Evolutionary conservation across 1,140 invertebrate species (phyloP).

Genomic region (Oppia nitens): DNA sequence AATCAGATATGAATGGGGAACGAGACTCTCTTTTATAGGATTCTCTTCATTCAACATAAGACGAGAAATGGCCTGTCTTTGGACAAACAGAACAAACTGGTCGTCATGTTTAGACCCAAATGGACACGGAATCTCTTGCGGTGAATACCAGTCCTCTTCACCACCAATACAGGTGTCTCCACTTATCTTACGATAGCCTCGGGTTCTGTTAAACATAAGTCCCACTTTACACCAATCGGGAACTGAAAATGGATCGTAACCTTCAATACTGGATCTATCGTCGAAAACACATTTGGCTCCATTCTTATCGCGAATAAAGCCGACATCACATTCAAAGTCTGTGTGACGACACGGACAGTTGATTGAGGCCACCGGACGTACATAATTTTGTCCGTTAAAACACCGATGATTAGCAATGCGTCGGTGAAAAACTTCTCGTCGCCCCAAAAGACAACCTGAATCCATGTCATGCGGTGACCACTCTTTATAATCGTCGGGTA

Average conservation of each 20-base stretch:
- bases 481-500: slow-evolving; percentile 57
- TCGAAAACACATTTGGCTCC: slow-evolving; percentile 1
- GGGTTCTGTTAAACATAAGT: slow-evolving; percentile 43
- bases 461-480: slow-evolving; percentile 48
- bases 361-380: slow-evolving; percentile 44
- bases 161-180: slow-evolving; percentile 59
- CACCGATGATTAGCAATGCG: slow-evolving; percentile 50
- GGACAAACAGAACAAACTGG: slow-evolving; percentile 60
- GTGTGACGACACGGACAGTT: slow-evolving; percentile 55
- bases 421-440: slow-evolving; percentile 52
- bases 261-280: not conserved
- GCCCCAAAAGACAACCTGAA: slow-evolving; percentile 49
- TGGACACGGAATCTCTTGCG: slow-evolving; percentile 44
- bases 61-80: slow-evolving; percentile 50
- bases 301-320: not conserved
- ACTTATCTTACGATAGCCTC: slow-evolving; percentile 63
- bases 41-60: slow-evolving; percentile 42
- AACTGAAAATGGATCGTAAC: not conserved
- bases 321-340: slow-evolving; percentile 61
- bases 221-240: not conserved
- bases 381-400: slow-evolving; percentile 58
- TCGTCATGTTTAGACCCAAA: slow-evolving; percentile 36
- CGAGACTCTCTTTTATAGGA: slow-evolving; percentile 38
- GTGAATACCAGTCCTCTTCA: slow-evolving; percentile 45
- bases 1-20: slow-evolving; percentile 45